phyloP scores from a whole-genome alignment of 2,888 invertebrate genomes.

The Ashinkailepas kermadecensis region DNA sequence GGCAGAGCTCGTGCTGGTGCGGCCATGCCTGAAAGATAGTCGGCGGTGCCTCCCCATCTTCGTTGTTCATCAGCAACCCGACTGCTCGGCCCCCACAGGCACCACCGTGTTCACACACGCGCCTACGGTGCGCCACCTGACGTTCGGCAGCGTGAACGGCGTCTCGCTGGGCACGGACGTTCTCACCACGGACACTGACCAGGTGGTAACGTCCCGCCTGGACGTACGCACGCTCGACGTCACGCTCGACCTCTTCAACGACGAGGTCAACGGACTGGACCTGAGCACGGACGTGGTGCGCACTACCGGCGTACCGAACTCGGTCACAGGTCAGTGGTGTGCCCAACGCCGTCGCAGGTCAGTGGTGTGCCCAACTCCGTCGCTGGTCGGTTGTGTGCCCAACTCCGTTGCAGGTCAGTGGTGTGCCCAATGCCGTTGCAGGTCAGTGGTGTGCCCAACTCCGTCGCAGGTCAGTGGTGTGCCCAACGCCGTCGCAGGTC shows the following conservation, averaged over 20 bases:
- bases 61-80: too few relatives aligned
- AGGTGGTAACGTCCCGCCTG: neutral
- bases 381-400: neutral
- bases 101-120: neutral
- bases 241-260: neutral
- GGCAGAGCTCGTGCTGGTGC: too few relatives aligned
- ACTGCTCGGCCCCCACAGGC: neutral
- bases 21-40: too few relatives aligned
- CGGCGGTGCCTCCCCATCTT: too few relatives aligned
- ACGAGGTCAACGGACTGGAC: constrained; percentile 4
- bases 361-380: too few relatives aligned
- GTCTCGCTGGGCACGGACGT: neutral
- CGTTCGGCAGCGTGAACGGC: neutral
- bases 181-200: neutral
- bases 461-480: neutral
- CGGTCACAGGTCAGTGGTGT: neutral
- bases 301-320: neutral
- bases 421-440: too few relatives aligned
- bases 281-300: neutral
- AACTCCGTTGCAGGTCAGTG: neutral
- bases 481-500: too few relatives aligned
- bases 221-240: neutral
- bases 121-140: neutral
- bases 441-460: neutral
- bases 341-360: too few relatives aligned